Conservation (phyloP, 1,140 invertebrate genomes). For the Argopecten irradians region DNA sequence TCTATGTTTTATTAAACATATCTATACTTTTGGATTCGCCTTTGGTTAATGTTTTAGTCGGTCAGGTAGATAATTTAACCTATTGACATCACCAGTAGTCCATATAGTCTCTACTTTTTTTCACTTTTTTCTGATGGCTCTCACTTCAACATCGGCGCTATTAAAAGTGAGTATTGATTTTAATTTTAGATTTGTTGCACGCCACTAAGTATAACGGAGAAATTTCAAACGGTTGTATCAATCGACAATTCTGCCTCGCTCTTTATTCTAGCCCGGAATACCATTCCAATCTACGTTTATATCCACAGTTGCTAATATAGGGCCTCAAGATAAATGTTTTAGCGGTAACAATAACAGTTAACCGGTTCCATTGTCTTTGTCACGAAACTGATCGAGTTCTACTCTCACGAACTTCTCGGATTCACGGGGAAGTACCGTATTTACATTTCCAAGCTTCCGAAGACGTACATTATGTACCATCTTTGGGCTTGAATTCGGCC, state of each 20-base stretch:
- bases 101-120: no score
- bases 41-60: no score
- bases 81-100: no score
- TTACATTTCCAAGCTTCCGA: no score
- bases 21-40: no score
- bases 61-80: no score
- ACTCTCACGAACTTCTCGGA: neutral
- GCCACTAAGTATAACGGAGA: neutral
- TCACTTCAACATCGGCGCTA: neutral
- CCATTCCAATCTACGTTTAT: neutral
- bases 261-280: neutral
- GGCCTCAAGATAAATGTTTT: neutral
- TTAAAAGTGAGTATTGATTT: neutral
- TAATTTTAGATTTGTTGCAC: neutral
- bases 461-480: no score
- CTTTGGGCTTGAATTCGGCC: no score
- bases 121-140: neutral
- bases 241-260: neutral
- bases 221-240: neutral
- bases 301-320: neutral
- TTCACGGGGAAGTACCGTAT: neutral
- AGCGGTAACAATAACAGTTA: neutral
- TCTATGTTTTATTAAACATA: no score
- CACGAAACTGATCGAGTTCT: neutral
- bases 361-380: neutral